These are phyloP conservation scores for Aleiodes testaceus DNA, from an alignment of 2,888 invertebrate genomes.

Conservation along the genomic window DNA sequence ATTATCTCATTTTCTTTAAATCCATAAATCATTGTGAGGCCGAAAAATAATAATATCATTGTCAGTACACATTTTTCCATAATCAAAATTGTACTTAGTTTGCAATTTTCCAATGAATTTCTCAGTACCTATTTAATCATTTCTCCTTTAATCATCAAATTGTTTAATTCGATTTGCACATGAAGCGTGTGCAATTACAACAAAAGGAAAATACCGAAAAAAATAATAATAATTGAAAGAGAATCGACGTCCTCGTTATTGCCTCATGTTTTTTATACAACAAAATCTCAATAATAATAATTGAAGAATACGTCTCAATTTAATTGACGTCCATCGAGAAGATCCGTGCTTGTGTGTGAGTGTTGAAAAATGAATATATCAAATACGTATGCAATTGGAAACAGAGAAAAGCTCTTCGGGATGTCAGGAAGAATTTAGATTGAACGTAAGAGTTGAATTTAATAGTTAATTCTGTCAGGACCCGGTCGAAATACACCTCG, in stretches of 20 bases:
- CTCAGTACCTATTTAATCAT: no score
- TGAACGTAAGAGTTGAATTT: constrained; percentile 11
- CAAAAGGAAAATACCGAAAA: neutral
- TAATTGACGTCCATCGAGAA: constrained; percentile 30
- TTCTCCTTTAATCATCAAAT: neutral
- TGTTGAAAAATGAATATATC: constrained; percentile 9
- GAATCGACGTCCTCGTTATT: constrained; percentile 10
- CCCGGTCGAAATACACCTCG: constrained; percentile 48
- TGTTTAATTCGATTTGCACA: neutral
- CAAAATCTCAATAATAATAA: constrained; percentile 8
- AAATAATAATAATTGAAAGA: neutral
- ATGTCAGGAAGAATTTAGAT: constrained; percentile 8
- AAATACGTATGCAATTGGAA: constrained; percentile 14
- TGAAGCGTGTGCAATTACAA: constrained; percentile 10
- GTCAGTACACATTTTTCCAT: constrained; percentile 1
- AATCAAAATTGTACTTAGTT: constrained; percentile 18
- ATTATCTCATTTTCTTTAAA: constrained; percentile 9
- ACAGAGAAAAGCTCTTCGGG: neutral
- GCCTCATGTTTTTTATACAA: constrained; percentile 26
- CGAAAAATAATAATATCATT: neutral
- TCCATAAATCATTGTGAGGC: neutral
- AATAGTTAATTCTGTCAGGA: constrained; percentile 38
- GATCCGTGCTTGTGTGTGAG: constrained; percentile 38
- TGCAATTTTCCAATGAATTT: neutral
- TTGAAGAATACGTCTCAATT: neutral